phyloP scores from a whole-genome alignment of 2,888 invertebrate genomes.

The Lithophane ornitopus region DNA sequence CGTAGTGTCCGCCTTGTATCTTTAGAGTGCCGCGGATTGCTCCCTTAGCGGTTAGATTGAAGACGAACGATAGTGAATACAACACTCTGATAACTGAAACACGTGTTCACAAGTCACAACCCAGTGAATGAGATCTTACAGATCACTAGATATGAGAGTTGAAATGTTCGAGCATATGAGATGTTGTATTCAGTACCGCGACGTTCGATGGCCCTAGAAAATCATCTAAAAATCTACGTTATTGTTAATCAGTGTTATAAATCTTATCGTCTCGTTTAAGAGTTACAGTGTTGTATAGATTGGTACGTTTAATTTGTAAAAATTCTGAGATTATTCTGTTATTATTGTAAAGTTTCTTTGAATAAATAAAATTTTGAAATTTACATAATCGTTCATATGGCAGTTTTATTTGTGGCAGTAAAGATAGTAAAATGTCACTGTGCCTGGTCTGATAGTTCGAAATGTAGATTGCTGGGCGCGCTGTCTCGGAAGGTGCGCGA shows the following conservation, averaged over 20 bases:
- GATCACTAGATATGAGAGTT: neutral
- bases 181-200: conserved; percentile 82
- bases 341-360: conserved; percentile 89
- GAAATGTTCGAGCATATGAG: conserved; percentile 32
- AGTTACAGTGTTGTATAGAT: conserved; percentile 90
- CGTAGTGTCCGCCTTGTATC: conserved; percentile 87
- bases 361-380: conserved; percentile 90
- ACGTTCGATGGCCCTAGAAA: conserved; percentile 86
- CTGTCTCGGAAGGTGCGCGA: conserved; percentile 69
- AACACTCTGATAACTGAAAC: conserved; percentile 67
- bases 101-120: neutral
- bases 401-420: conserved; percentile 79
- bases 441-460: conserved; percentile 72
- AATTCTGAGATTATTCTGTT: conserved; percentile 89
- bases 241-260: conserved; percentile 90
- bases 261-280: conserved; percentile 90
- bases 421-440: conserved; percentile 28
- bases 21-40: conserved; percentile 86
- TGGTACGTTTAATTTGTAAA: conserved; percentile 87
- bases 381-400: conserved; percentile 89
- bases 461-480: conserved; percentile 68
- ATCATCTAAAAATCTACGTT: conserved; percentile 86
- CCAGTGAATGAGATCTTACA: conserved; percentile 4
- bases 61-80: conserved; percentile 80
- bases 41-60: conserved; percentile 87